Percentiles rank a stretch among this genome's conserved stretches.
These are phyloP conservation scores for Chlorodrepanis virens DNA, from an alignment of 2,113 vertebrate genomes.

Conservation along the genomic window DNA sequence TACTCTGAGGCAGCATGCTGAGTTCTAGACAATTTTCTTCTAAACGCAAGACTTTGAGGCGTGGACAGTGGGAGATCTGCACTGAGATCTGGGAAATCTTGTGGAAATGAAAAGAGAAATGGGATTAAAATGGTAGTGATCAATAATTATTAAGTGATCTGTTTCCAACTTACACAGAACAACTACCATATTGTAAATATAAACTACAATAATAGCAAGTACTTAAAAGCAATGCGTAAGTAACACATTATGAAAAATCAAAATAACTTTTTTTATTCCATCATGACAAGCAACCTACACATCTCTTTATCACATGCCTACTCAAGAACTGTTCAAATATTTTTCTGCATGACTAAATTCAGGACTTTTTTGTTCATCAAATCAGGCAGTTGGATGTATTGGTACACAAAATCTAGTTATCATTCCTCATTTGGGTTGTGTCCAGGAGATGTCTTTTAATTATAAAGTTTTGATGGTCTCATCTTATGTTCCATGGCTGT, in stretches of 20 bases:
- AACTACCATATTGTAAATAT: background rate
- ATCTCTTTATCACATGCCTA: background rate
- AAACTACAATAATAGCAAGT: background rate
- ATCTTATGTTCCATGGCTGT: background rate
- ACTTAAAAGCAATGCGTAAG: background rate
- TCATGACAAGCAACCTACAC: background rate
- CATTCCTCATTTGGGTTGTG: background rate
- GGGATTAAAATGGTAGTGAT: background rate
- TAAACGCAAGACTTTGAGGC: slow-evolving; percentile 93
- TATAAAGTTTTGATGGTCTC: background rate
- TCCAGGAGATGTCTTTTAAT: background rate
- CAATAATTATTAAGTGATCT: background rate
- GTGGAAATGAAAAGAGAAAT: background rate
- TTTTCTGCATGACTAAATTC: background rate
- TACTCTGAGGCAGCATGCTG: slow-evolving; percentile 85
- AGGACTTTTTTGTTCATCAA: background rate
- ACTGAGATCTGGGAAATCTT: slow-evolving; percentile 90
- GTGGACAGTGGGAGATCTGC: slow-evolving; percentile 85
- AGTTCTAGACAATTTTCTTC: slow-evolving; percentile 98
- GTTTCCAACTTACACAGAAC: background rate
- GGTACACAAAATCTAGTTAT: background rate
- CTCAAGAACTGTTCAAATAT: background rate
- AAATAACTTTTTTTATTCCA: background rate
- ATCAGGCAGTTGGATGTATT: background rate
- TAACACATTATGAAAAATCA: background rate